Percentiles rank a stretch among this genome's conserved stretches.
These are phyloP conservation scores for Agrypnus murinus DNA, from an alignment of 2,888 invertebrate species.

Conservation along the genomic window DNA sequence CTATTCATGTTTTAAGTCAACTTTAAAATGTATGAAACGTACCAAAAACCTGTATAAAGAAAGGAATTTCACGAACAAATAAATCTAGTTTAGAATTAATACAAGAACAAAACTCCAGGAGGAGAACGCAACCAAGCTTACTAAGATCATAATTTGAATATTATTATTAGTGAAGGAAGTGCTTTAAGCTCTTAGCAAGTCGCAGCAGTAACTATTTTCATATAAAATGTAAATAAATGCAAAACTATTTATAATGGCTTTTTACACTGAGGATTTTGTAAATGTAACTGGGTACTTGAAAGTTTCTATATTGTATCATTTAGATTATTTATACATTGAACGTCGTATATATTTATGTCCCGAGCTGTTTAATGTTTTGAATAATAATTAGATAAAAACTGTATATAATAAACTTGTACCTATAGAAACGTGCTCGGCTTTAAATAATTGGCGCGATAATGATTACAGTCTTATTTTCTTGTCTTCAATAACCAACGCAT, in stretches of 20 bases:
- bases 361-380: slow-evolving; percentile 25
- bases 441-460: slow-evolving; percentile 33
- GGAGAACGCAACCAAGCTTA: neutral
- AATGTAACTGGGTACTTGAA: slow-evolving; percentile 11
- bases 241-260: slow-evolving; percentile 15
- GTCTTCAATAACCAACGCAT: neutral
- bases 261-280: slow-evolving; percentile 4
- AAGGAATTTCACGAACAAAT: neutral
- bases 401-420: slow-evolving; percentile 25
- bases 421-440: slow-evolving; percentile 18
- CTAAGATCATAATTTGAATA: slow-evolving; percentile 20
- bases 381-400: slow-evolving; percentile 23
- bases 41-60: too few species aligned
- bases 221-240: slow-evolving; percentile 23
- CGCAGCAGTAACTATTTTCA: slow-evolving; percentile 1
- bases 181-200: neutral
- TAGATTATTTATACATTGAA: slow-evolving; percentile 17
- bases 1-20: too few species aligned
- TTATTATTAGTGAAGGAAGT: slow-evolving; percentile 25
- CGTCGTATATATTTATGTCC: slow-evolving; percentile 29
- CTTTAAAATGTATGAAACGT: too few species aligned
- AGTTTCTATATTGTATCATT: slow-evolving; percentile 23
- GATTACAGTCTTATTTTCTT: slow-evolving; percentile 5
- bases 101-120: neutral
- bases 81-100: neutral